Evolutionary conservation across 2,888 invertebrate genomes (phyloP).

Genomic region (Mechanitis mazaeus): DNA sequence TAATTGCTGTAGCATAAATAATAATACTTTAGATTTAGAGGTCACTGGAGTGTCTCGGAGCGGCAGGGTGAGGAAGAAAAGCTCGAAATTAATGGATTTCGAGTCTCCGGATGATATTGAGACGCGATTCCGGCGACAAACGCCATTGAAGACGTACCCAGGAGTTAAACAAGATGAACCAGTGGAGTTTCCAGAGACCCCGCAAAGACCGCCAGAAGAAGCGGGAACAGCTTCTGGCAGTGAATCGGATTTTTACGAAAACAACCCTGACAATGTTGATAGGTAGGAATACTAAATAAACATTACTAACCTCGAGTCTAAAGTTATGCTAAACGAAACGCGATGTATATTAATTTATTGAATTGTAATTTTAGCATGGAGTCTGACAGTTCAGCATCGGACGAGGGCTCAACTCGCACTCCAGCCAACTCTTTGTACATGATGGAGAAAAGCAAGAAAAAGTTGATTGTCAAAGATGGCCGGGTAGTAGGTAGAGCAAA

Average conservation of each 20-base stretch:
- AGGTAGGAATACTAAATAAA: slow-evolving; percentile 42
- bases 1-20: slow-evolving; percentile 2
- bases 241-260: slow-evolving; percentile 69
- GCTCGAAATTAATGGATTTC: slow-evolving; percentile 95
- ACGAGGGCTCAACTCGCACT: slow-evolving; percentile 63
- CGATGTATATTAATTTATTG: neutral
- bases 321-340: no score
- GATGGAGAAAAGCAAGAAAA: slow-evolving; percentile 88
- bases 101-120: slow-evolving; percentile 93
- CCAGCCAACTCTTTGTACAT: slow-evolving; percentile 83
- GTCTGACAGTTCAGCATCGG: slow-evolving; percentile 69
- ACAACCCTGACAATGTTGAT: slow-evolving; percentile 62
- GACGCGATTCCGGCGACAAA: slow-evolving; percentile 69
- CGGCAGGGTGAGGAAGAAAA: slow-evolving; percentile 94
- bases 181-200: slow-evolving; percentile 42
- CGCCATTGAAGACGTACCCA: slow-evolving; percentile 51
- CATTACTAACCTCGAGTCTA: neutral
- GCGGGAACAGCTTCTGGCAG: slow-evolving; percentile 60
- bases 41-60: slow-evolving; percentile 92
- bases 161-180: slow-evolving; percentile 48
- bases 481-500: slow-evolving; percentile 83
- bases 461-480: slow-evolving; percentile 76
- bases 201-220: slow-evolving; percentile 47
- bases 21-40: slow-evolving; percentile 78
- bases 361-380: slow-evolving; percentile 61